Conservation (phyloP, 1,140 invertebrate genomes). For the Atta texana region DNA sequence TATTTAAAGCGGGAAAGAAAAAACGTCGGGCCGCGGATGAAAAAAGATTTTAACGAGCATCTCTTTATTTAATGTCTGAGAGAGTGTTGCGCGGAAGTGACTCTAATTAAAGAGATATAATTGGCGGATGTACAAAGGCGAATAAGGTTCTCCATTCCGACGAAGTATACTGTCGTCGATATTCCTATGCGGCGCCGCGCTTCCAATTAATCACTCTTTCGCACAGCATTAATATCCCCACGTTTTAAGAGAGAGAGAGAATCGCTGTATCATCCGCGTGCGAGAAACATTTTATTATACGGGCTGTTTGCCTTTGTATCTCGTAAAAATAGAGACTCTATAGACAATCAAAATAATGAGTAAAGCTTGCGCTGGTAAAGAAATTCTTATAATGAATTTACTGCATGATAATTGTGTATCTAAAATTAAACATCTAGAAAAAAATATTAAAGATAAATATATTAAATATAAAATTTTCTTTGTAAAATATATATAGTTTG, state of each 20-base stretch:
- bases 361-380: background rate
- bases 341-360: slow-evolving; percentile 4
- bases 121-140: slow-evolving; percentile 35
- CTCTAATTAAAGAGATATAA: slow-evolving; percentile 44
- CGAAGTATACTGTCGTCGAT: slow-evolving; percentile 21
- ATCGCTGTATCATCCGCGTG: background rate
- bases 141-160: slow-evolving; percentile 35
- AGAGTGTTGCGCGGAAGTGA: slow-evolving; percentile 44
- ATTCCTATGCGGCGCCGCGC: slow-evolving; percentile 17
- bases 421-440: background rate
- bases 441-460: background rate
- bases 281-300: slow-evolving; percentile 26
- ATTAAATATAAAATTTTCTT: background rate
- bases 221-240: slow-evolving; percentile 14
- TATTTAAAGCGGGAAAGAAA: slow-evolving; percentile 26
- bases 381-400: background rate
- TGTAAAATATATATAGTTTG: background rate
- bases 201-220: slow-evolving; percentile 44
- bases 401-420: background rate
- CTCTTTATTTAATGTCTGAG: slow-evolving; percentile 41
- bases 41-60: slow-evolving; percentile 48
- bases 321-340: slow-evolving; percentile 23
- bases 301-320: background rate
- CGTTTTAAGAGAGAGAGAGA: background rate
- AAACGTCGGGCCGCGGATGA: background rate